A percentile compares a stretch with the other conserved stretches of the same genome.
phyloP scores from a whole-genome alignment of 2,113 vertebrate genomes.

The Dicrurus megarhynchus region DNA sequence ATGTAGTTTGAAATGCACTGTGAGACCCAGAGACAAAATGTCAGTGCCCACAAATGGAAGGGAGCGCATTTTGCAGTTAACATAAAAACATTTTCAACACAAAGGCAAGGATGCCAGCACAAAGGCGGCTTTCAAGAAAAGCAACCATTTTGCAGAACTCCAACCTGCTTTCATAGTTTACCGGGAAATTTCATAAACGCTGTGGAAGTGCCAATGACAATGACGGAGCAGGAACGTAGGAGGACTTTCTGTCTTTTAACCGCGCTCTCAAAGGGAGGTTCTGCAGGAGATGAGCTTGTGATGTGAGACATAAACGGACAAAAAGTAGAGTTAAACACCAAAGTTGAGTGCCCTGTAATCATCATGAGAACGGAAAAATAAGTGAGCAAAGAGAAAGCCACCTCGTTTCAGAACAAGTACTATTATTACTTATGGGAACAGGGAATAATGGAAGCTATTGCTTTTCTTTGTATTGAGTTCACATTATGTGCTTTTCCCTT shows the following conservation, averaged over 20 bases:
- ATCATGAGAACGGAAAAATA: slow-evolving; percentile 37
- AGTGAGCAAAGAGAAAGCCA: slow-evolving; percentile 23
- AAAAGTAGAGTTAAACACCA: slow-evolving; percentile 51
- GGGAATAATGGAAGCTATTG: slow-evolving; percentile 52
- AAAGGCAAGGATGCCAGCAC: background rate
- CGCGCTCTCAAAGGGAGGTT: background rate
- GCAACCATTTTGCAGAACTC: background rate
- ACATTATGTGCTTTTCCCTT: slow-evolving; percentile 1
- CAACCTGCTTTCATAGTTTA: background rate
- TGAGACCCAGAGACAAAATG: background rate
- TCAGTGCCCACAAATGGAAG: background rate
- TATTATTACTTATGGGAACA: slow-evolving; percentile 59
- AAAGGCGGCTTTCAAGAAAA: slow-evolving; percentile 24
- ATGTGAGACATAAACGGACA: slow-evolving; percentile 27
- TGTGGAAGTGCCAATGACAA: background rate
- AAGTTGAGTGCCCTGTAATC: slow-evolving; percentile 48
- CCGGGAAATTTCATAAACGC: background rate
- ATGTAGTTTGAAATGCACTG: background rate
- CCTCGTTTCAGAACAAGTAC: background rate
- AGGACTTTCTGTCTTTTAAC: slow-evolving; percentile 1
- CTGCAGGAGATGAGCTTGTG: slow-evolving; percentile 21
- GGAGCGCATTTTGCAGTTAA: background rate
- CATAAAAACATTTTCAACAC: background rate
- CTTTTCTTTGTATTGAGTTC: slow-evolving; percentile 41
- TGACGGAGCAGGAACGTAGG: background rate